These are phyloP conservation scores for Perccottus glenii DNA, from an alignment of 2,113 vertebrate genomes.

Conservation along the genomic window DNA sequence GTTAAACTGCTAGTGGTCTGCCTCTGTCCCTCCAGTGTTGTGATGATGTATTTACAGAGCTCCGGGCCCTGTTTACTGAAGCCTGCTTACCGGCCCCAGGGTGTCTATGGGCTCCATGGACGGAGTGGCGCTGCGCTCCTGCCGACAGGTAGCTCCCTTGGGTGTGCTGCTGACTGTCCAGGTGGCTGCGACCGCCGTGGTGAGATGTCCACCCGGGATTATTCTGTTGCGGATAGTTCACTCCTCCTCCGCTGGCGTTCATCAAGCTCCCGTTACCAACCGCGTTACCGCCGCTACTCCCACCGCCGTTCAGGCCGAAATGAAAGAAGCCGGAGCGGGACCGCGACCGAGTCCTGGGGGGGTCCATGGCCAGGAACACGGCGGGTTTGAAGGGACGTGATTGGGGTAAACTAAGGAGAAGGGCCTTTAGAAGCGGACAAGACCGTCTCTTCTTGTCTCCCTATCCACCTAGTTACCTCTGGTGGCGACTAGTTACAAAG, in stretches of 20 bases:
- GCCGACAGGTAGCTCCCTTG: slow-evolving; percentile 74
- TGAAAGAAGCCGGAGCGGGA: slow-evolving; percentile 83
- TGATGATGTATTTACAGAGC: slow-evolving; percentile 39
- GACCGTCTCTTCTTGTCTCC: slow-evolving; percentile 33
- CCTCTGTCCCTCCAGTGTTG: slow-evolving; percentile 42
- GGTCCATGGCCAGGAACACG: slow-evolving; percentile 75
- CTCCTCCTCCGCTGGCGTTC: slow-evolving; percentile 65
- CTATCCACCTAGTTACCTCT: slow-evolving; percentile 37
- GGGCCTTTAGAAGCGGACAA: slow-evolving; percentile 36
- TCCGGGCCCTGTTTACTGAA: slow-evolving; percentile 43
- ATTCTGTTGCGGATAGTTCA: slow-evolving; percentile 74
- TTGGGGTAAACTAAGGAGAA: slow-evolving; percentile 38
- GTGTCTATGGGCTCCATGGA: slow-evolving; percentile 77
- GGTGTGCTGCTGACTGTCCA: slow-evolving; percentile 75
- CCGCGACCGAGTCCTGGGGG: slow-evolving; percentile 83
- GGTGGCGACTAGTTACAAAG: slow-evolving; percentile 9
- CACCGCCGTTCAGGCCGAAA: slow-evolving; percentile 70
- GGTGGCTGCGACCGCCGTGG: slow-evolving; percentile 74
- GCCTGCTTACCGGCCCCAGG: slow-evolving; percentile 75
- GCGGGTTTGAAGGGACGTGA: slow-evolving; percentile 67
- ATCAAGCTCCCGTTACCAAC: slow-evolving; percentile 66
- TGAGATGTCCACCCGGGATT: slow-evolving; percentile 73
- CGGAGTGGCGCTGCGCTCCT: slow-evolving; percentile 70
- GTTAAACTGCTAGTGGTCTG: slow-evolving; percentile 44
- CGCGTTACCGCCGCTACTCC: slow-evolving; percentile 64